Evolutionary conservation across 2,888 invertebrate genomes (phyloP).

Genomic region (Gymnoscelis rufifasciata): DNA sequence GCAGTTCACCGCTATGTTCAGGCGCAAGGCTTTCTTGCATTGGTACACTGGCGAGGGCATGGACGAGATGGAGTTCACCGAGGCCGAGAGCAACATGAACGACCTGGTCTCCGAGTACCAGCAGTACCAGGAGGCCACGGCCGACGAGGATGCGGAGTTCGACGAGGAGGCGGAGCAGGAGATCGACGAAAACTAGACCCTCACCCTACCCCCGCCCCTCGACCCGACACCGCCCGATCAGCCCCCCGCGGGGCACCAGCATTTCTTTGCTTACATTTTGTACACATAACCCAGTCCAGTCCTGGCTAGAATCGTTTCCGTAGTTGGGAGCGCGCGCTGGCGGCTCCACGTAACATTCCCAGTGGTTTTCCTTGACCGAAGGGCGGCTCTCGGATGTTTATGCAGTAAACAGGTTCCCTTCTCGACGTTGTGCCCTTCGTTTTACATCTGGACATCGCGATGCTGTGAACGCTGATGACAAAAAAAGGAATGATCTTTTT

Average conservation of each 20-base stretch:
- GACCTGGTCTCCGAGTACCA: conserved; percentile 96
- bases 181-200: conserved; percentile 80
- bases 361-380: conserved; percentile 67
- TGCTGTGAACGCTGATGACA: conserved; percentile 63
- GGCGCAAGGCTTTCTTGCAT: conserved; percentile 97
- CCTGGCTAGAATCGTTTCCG: conserved; percentile 47
- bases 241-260: conserved; percentile 39
- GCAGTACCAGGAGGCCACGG: conserved; percentile 94
- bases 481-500: conserved; percentile 72
- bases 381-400: conserved; percentile 72
- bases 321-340: conserved; percentile 42
- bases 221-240: conserved; percentile 31
- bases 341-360: conserved; percentile 65
- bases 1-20: conserved; percentile 97
- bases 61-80: conserved; percentile 98
- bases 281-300: conserved; percentile 45
- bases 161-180: conserved; percentile 87
- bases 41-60: conserved; percentile 99
- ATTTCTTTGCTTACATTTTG: conserved; percentile 61
- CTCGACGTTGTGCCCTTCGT: conserved; percentile 64
- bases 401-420: conserved; percentile 54
- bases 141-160: conserved; percentile 90
- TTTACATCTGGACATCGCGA: conserved; percentile 45
- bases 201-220: conserved; percentile 32
- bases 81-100: conserved; percentile 97